Evolutionary conservation across 2,797 vertebrate species (phyloP).

Genomic region (Cheirogaleus major): DNA sequence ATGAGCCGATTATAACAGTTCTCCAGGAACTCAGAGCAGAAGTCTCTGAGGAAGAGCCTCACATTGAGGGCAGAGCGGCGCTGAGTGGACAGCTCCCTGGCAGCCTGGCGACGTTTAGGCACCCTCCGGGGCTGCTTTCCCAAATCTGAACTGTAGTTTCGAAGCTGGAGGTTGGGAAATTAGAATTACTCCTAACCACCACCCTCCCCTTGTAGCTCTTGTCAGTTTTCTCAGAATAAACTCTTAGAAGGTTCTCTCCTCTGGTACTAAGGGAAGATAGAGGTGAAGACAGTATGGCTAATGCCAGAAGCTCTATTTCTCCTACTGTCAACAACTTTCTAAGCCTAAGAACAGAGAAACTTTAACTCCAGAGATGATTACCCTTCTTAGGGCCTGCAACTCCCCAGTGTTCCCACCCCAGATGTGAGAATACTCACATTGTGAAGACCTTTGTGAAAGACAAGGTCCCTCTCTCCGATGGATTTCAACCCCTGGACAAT

Average conservation of each 20-base stretch:
- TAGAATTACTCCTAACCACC: not conserved
- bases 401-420: not conserved
- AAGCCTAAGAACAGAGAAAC: not conserved
- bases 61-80: constrained; percentile 94
- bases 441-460: constrained; percentile 95
- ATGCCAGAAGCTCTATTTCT: not conserved
- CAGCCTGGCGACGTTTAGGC: constrained; percentile 88
- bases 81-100: constrained; percentile 84
- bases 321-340: not conserved
- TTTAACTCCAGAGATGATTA: not conserved
- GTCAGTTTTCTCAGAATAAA: not conserved
- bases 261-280: not conserved
- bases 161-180: constrained; percentile 85
- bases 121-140: constrained; percentile 92
- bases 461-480: constrained; percentile 93
- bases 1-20: constrained; percentile 98
- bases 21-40: constrained; percentile 96
- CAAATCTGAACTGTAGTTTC: constrained; percentile 92
- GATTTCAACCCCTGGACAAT: constrained; percentile 95
- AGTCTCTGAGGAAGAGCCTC: constrained; percentile 93
- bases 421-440: constrained; percentile 86
- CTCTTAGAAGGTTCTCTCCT: not conserved
- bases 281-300: not conserved
- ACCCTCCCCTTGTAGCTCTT: not conserved
- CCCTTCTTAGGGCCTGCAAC: not conserved